phyloP scores from a whole-genome alignment of 1,140 invertebrate species.

The Apolygus lucorum region DNA sequence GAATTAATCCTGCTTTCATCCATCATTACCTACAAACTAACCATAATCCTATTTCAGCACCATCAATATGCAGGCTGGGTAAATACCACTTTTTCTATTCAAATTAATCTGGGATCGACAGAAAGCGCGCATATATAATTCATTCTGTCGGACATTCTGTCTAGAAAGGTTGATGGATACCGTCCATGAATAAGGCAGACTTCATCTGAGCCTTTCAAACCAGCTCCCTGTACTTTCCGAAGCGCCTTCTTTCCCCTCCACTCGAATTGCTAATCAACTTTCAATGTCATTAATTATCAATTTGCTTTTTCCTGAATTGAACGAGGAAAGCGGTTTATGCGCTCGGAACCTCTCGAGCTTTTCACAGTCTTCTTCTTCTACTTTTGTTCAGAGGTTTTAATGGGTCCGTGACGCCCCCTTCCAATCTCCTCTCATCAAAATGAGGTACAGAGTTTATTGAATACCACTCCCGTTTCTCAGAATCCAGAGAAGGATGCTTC shows the following conservation, averaged over 20 bases:
- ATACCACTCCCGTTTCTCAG: no score
- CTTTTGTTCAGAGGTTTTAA: background rate
- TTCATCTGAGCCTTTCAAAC: background rate
- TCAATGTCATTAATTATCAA: constrained; percentile 15
- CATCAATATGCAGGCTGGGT: no score
- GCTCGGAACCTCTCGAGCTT: background rate
- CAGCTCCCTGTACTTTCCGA: background rate
- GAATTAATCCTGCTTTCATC: no score
- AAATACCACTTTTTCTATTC: no score
- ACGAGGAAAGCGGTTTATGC: constrained; percentile 8
- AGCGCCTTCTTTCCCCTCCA: background rate
- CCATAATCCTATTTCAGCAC: no score
- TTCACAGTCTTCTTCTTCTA: background rate
- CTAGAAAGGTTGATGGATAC: constrained; percentile 6
- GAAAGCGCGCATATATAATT: constrained; percentile 17
- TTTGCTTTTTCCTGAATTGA: background rate
- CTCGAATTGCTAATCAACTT: constrained; percentile 15
- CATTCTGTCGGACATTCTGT: constrained; percentile 1
- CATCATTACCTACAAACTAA: no score
- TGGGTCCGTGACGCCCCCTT: background rate
- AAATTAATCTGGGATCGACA: no score
- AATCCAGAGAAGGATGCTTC: no score
- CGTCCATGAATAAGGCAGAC: constrained; percentile 2
- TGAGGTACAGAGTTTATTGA: no score
- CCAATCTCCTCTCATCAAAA: background rate